Base-by-base conservation (phyloP, 1,140 invertebrate genomes). In the Zaprionus camerounensis region DNA sequence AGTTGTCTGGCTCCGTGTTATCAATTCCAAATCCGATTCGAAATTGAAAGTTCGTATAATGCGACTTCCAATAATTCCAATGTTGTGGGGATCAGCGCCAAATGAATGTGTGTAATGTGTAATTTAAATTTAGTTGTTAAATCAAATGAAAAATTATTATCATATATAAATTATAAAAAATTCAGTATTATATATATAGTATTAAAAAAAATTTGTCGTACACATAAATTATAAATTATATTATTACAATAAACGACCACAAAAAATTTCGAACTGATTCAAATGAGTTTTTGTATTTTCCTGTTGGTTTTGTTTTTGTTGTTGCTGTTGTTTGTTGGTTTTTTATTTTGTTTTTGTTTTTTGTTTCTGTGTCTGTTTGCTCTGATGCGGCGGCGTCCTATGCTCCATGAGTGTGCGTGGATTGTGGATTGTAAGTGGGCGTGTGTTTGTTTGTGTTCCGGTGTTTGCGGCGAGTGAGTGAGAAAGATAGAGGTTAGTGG, bases 161-260 rank as follows among this genome's bases (percentile, higher is more conserved):
- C 80, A 46, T 82, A 91, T 88, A 88, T 90, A 90, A 91, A 90
- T 90, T 90, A 90, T 85, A 90, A 80, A 88, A 88, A 90, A 90
- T 85, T 85, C 85, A 82, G 86, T 90, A 90, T 82, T 78, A 82
- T 90, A 78, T 87, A 88, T 88, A 90, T 85, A 90, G 79, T 78
- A 76, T 84, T 70, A 73, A 81, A 88, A 88, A 86, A 85, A 85
- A 76, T 17, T 46, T 59, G 79, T 80, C 76, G 71, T 90, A 90
- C 85, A 90, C 76, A 91, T 88, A 91, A 90, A 90, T 82, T 90
- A 90, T 90, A 90, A 91, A 90, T 90, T 90, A 90, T 85, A 91
- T 90, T 91, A 85, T 85, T 90, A 90, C 82, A 90, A 77, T 90
- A 85, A 46, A 85, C 85, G 85, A 88, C 85, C 85, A 88, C 85